Percentiles rank a stretch among this genome's conserved stretches.
phyloP scores from a whole-genome alignment of 2,888 invertebrate species.

The Caenorhabditis sp. region DNA sequence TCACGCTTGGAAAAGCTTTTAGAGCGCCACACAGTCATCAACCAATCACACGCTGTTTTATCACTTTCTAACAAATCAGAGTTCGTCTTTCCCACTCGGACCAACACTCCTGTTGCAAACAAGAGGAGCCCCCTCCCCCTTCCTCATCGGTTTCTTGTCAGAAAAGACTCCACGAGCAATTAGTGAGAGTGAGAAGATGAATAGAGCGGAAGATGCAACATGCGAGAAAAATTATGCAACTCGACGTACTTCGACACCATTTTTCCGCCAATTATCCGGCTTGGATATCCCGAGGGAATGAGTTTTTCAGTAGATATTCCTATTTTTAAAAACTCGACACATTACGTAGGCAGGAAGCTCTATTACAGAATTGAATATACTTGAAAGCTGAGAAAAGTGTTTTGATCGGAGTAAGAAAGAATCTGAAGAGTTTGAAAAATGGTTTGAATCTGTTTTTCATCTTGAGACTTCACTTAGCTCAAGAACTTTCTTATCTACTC shows the following conservation, averaged over 20 bases:
- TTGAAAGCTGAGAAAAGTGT: not conserved
- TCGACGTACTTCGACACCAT: slow-evolving; percentile 22
- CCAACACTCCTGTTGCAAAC: slow-evolving; percentile 24
- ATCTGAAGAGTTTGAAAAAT: not conserved
- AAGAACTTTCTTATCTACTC: slow-evolving; percentile 16
- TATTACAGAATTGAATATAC: not conserved
- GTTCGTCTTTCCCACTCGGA: slow-evolving; percentile 13
- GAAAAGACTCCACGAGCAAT: slow-evolving; percentile 40
- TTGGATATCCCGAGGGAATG: not conserved
- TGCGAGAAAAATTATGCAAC: slow-evolving; percentile 28
- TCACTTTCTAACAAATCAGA: slow-evolving; percentile 49
- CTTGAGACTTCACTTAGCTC: slow-evolving; percentile 11
- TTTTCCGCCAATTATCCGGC: slow-evolving; percentile 45
- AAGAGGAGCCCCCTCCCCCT: not conserved
- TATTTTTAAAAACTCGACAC: slow-evolving; percentile 7
- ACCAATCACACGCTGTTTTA: slow-evolving; percentile 51
- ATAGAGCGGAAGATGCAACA: slow-evolving; percentile 26
- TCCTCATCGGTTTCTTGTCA: slow-evolving; percentile 25
- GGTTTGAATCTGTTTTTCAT: slow-evolving; percentile 14
- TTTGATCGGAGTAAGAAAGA: slow-evolving; percentile 2
- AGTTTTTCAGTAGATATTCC: not conserved
- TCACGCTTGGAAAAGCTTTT: not conserved
- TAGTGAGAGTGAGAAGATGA: slow-evolving; percentile 49
- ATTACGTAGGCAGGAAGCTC: not conserved
- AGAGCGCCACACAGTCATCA: slow-evolving; percentile 12